Evolutionary conservation across 2,888 invertebrate genomes (phyloP), one percentile per base, ranked within the genome.

Genomic region (Dendrolimus houi): DNA sequence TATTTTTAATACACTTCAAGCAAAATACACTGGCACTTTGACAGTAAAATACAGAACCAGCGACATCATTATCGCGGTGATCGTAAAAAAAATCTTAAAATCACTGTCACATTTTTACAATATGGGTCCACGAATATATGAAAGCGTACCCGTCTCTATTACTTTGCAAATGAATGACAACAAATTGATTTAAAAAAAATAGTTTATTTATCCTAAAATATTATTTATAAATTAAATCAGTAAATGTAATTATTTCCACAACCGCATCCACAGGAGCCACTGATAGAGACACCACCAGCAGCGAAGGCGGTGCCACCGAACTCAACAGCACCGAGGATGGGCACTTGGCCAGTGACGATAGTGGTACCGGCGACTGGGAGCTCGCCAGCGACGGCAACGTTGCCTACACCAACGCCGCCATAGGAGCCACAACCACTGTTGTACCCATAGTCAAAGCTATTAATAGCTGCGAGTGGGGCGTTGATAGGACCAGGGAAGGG

Each of bases 231-330:
- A 56, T 52, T 40, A 47, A 53, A 47, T 60, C 47, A 64, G 56
- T 64, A 64, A 56, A 58, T 55, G 17, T 55, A 59, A 52, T 55
- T 54, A 47, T 54, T 53, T 3, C 55, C 56, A n/a, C 59, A 59
- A 7, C 66, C 65, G 58, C 74, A 70, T 2, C 73, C 72, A 58
- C 79, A 79, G 57, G 70, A 66, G 3, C 79, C 80, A n/a, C 69
- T 58, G 59, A 83, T 77, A 55, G 72, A 67, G 56, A 81, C 79
- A 7, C 68, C 58, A 52, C 83, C 83, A 56, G 66, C 68, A 58
- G 81, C 77, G 42, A 71, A 71, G 12, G 81, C 70, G 41, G 60
- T 60, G 17, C 81, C 82, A 13, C 79, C 69, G 62, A 79, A 74
- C 42, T 59, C 64, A 17, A 29, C 29, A 29, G 29, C 29, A 6